Conservation (phyloP, 1,140 invertebrate species). For the Orussus abietinus region DNA sequence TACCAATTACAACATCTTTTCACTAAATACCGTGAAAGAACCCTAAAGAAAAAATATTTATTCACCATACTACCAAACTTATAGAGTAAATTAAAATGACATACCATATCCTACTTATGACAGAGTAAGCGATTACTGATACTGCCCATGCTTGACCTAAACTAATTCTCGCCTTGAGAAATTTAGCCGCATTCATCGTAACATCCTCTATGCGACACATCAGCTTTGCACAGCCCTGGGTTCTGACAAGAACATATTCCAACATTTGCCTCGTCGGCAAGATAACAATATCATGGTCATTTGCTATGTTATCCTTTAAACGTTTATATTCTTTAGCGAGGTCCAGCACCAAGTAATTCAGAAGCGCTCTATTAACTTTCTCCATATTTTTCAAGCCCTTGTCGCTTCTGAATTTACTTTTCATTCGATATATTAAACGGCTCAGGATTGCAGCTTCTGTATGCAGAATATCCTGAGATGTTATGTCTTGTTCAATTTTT, state of each 20-base stretch:
- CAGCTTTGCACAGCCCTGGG: conserved; percentile 57
- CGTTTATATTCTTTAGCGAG: conserved; percentile 38
- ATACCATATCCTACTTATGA: conserved; percentile 58
- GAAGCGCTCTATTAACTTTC: conserved; percentile 55
- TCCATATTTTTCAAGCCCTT: conserved; percentile 58
- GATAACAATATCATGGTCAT: conserved; percentile 29
- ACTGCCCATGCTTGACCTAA: conserved; percentile 57
- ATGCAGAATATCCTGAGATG: conserved; percentile 52
- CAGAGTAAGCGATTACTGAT: conserved; percentile 55
- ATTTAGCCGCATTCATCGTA: conserved; percentile 48
- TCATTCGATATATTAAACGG: conserved; percentile 59
- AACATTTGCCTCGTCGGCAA: conserved; percentile 59
- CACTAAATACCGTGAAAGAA: conserved; percentile 48
- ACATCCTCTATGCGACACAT: conserved; percentile 53
- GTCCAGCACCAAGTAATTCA: conserved; percentile 53
- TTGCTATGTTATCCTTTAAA: conserved; percentile 46
- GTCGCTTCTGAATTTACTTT: conserved; percentile 59
- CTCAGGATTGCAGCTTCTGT: conserved; percentile 57
- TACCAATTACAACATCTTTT: conserved; percentile 56
- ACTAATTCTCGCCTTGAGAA: conserved; percentile 54
- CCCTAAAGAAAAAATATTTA: conserved; percentile 25
- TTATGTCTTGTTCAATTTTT: conserved; percentile 43
- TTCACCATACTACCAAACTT: not conserved
- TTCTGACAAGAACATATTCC: conserved; percentile 55
- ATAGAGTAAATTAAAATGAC: conserved; percentile 13